phyloP scores from a whole-genome alignment of 2,113 vertebrate species.

The Phrynocephalus versicolor region DNA sequence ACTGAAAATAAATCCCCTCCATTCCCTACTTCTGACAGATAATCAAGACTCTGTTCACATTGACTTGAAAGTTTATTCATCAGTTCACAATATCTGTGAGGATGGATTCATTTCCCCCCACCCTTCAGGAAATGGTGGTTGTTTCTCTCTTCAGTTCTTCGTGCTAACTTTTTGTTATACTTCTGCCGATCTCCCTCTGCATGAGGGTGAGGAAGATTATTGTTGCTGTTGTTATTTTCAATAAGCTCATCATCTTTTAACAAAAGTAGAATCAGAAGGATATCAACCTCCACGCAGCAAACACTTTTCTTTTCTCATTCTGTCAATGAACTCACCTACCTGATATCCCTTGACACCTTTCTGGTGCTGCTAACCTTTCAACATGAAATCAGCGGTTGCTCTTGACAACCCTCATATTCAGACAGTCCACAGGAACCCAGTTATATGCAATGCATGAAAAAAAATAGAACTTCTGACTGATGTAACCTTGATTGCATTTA shows the following conservation, averaged over 20 bases:
- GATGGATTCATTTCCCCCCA: neutral
- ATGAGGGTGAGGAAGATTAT: neutral
- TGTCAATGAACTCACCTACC: neutral
- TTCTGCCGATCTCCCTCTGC: neutral
- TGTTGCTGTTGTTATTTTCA: neutral
- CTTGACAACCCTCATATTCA: neutral
- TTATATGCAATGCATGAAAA: neutral
- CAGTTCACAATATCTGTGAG: neutral
- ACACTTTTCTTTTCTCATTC: neutral
- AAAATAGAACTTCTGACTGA: neutral
- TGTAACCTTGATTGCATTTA: neutral
- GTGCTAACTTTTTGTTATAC: neutral
- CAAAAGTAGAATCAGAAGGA: neutral
- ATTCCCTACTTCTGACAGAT: neutral
- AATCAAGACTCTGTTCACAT: neutral
- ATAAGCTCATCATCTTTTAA: neutral
- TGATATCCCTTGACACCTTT: neutral
- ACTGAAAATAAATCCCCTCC: too few relatives aligned
- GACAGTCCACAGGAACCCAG: neutral
- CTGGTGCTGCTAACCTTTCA: neutral
- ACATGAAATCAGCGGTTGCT: conserved; percentile 5
- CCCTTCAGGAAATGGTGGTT: neutral
- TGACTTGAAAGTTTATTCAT: neutral
- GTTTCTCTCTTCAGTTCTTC: neutral
- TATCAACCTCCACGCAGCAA: neutral